phyloP scores from a whole-genome alignment of 2,113 vertebrate genomes.

The Alexandromys fortis region DNA sequence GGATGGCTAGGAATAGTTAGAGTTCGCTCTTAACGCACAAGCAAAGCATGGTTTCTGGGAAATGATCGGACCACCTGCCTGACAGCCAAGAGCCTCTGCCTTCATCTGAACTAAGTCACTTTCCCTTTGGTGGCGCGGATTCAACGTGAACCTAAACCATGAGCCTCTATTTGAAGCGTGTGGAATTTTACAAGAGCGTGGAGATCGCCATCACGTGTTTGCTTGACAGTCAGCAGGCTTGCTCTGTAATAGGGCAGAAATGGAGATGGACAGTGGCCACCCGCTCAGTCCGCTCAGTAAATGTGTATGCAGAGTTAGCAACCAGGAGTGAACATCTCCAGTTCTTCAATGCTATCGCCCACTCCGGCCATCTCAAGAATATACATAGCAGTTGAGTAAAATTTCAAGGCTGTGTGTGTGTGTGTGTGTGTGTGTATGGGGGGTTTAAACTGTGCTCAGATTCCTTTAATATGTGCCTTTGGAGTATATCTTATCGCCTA shows the following conservation, averaged over 20 bases:
- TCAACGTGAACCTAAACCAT: neutral
- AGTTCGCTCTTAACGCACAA: neutral
- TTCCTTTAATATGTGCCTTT: neutral
- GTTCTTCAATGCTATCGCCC: neutral
- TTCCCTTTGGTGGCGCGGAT: neutral
- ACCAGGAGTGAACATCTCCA: neutral
- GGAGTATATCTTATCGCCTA: neutral
- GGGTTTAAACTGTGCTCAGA: neutral
- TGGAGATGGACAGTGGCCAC: neutral
- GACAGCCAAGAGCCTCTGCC: neutral
- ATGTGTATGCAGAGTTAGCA: neutral
- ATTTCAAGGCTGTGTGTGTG: neutral
- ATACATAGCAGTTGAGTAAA: neutral
- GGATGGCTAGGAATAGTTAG: no score
- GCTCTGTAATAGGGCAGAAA: neutral
- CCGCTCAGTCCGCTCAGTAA: neutral
- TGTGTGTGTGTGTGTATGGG: no score
- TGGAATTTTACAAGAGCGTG: neutral
- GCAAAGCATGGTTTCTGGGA: neutral
- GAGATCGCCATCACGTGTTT: accelerated
- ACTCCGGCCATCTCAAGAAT: neutral
- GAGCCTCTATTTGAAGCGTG: neutral
- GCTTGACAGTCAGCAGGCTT: neutral
- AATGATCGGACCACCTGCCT: neutral
- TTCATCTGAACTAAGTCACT: neutral